Base-by-base conservation (phyloP, 2,888 invertebrate genomes). In the Sisyra terminalis region DNA sequence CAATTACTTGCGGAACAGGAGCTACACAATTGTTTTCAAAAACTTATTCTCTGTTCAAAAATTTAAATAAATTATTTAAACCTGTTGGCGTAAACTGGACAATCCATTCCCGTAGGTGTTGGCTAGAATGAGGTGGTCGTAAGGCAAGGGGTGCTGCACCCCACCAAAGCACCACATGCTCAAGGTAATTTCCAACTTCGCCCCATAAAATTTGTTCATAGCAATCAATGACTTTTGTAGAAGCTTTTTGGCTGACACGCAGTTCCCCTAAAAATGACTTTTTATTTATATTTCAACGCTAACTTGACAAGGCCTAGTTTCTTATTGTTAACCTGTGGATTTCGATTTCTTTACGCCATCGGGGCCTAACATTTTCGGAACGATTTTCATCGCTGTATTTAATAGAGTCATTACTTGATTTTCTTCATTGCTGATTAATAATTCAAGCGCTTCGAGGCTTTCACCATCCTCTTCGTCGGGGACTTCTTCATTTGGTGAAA, bases 91-190 rank as follows among this genome's bases (percentile, higher is more conserved):
- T 69, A 50, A 74, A 72, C 30, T 72, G 73, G 34, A 66, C 67
- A 40, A 75, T 62, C 76, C 76, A 77, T 53, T 76, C 73, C 15
- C 75, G 61, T 34, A 76, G 63, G 57, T 75, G 74, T 60, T 76
- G 75, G 51, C 73, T 71, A 3, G 72, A 72, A 51, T 69, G 70
- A 13, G 74, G 73, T 15, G 74, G 68, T 49, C 75, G 71, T 44
- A 74, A 72, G 10, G 80, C 77, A 35, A 84, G 61, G 1, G 83
- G 80, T 47, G 75, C 77, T 9, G 76, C 66, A 2, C 80, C 78
- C 85, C 86, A 86, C 88, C 87, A 88, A 1, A 88, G 64, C 15
- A 87, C 71, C 14, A 85, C 75, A 53, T 88, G 86, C 55, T 87
- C 85, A 40, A 85, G 65, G 52, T 76, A 79, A 46, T 78, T 77